Evolutionary conservation across 2,888 invertebrate species (phyloP).

Genomic region (Cetonia aurata): DNA sequence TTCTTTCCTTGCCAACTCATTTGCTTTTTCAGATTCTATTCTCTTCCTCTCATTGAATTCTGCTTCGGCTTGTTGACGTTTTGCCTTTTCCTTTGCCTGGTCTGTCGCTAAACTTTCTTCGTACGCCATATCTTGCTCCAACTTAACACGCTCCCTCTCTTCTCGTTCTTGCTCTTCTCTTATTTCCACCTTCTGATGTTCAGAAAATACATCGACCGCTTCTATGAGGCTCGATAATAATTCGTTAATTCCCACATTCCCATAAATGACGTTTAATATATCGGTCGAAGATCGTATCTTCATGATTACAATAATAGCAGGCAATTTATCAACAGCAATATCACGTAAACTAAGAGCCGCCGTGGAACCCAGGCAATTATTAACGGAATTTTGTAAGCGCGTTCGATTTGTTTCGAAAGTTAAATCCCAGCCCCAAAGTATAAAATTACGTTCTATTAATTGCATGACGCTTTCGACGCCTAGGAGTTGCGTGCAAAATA

Average conservation of each 20-base stretch:
- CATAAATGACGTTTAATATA: slow-evolving; percentile 90
- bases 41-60: slow-evolving; percentile 80
- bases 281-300: slow-evolving; percentile 90
- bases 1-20: slow-evolving; percentile 82
- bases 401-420: slow-evolving; percentile 87
- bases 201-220: slow-evolving; percentile 86
- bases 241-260: slow-evolving; percentile 91
- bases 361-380: slow-evolving; percentile 82
- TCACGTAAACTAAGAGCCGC: slow-evolving; percentile 88
- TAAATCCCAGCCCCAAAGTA: slow-evolving; percentile 98
- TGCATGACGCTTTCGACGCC: slow-evolving; percentile 93
- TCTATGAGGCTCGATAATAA: slow-evolving; percentile 88
- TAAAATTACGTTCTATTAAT: slow-evolving; percentile 89
- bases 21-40: slow-evolving; percentile 80
- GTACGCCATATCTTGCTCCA: slow-evolving; percentile 95
- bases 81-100: slow-evolving; percentile 90
- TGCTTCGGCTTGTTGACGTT: slow-evolving; percentile 80
- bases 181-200: slow-evolving; percentile 83
- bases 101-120: slow-evolving; percentile 89
- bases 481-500: slow-evolving; percentile 95
- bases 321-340: slow-evolving; percentile 88
- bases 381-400: slow-evolving; percentile 82
- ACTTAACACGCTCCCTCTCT: slow-evolving; percentile 88
- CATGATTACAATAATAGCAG: slow-evolving; percentile 90
- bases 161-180: slow-evolving; percentile 89